Base-by-base conservation (phyloP, 2,113 vertebrate genomes). In the Formicarius rufipectus region DNA sequence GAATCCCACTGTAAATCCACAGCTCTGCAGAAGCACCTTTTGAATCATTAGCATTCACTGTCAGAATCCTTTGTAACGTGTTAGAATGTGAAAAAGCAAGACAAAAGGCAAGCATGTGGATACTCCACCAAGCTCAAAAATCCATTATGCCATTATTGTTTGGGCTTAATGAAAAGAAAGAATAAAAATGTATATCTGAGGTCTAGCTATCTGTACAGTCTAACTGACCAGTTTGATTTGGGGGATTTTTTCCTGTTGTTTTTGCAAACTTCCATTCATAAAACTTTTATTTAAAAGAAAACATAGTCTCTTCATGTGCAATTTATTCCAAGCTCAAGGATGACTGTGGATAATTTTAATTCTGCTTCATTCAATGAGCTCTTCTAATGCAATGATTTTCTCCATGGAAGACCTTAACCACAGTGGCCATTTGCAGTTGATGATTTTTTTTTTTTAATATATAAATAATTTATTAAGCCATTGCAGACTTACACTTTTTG, bases 381-480 rank as follows among this genome's bases (percentile, higher is more conserved):
- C 80, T 94, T 86, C 94, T 96, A 95, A 97, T 77, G 56, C 96
- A 95, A 77, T 85, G 93, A 96, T 96, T 98, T 97, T 97, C 96
- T 97, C 91, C 87, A 80, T 97, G 90, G 87, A 97, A 94, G 95
- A 95, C 95, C 94, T 97, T 97, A 98, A 97, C 94, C 95, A 97
- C 95, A 92, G 93, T 91, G 77, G 87, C 94, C 96, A 96, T 97
- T 97, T 97, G 93, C 95, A 96, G 95, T 90, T 97, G 95, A 97
- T 96, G 88, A 96, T 42, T 94, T 94, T 94, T 95, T 96, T 96
- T 85, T 83, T 91, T 82, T 73, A 45, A 45, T n/a, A n/a, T n/a
- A 97, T 97, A 98, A 97, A 98, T 98, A 98, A 98, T 98, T 98
- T 98, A 98, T 98, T 98, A 97, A 98, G 95, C 93, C 89, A 89